Base-by-base conservation (phyloP, 2,888 invertebrate genomes). In the Monoplex corrugatus region DNA sequence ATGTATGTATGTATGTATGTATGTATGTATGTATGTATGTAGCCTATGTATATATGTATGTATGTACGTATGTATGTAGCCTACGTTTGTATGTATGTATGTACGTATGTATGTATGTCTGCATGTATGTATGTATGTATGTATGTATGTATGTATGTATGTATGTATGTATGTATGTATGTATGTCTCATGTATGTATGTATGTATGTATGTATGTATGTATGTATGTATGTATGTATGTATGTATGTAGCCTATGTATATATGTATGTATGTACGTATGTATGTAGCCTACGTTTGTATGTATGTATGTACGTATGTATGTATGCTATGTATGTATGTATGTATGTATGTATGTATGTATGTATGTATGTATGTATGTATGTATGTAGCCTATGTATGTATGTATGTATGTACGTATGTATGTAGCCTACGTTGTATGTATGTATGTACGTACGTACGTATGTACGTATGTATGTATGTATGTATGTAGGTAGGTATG, bases 401-500 rank as follows among this genome's bases (percentile, higher is more conserved):
- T 32, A 28, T 32, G 32, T n/a, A 6, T 72, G 23, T 72, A n/a
- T 23, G 72, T 72, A n/a, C 28, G n/a, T 23, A n/a, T 72, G 72
- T 72, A 28, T 72, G 72, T 72, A n/a, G 23, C 28, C 19, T 72
- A 8, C 6, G n/a, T n/a, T 32, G 72, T 32, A n/a, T 32, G 72
- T 32, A n/a, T 32, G 72, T 32, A n/a, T 32, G 72, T 72, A n/a
- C 28, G 72, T 72, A n/a, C 28, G 72, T 72, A n/a, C 28, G 72
- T 72, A n/a, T 72, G 72, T 72, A n/a, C 28, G 72, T 72, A n/a
- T 32, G n/a, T n/a, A 28, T 32, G 32, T 32, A n/a, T 72, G 72
- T 32, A n/a, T 72, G 72, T 72, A n/a, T 72, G 72, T 72, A n/a
- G 10, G 72, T 72, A n/a, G 10, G 72, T 72, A n/a, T 72, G 72